Evolutionary conservation across 2,888 invertebrate genomes (phyloP), one percentile per base, ranked within the genome.

Genomic region (Megastigmus dorsalis): DNA sequence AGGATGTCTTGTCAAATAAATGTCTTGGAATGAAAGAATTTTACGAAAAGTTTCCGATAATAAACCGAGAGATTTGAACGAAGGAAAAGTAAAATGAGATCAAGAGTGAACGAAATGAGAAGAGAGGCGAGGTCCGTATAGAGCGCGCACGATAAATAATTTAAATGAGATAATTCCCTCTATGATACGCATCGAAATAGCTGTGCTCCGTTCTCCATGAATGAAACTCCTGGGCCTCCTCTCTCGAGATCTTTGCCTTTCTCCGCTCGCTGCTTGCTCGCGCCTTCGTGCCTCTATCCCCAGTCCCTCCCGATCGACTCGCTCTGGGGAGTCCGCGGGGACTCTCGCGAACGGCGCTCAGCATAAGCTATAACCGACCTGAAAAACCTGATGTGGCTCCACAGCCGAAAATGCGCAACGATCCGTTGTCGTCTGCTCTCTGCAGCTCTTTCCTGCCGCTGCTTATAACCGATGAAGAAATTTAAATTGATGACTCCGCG

Each of bases 391-490:
- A 48, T 6, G 45, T 10, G 2, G 20, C 33, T 10, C 18, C 6
- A 23, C 1, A 30, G n/a, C 41, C 57, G 50, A 59, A 68, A 68
- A 68, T 45, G 41, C 33, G 28, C 38, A 57, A 63, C n/a, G 33
- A 50, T 28, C 52, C 41, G 50, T 59, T 68, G 38, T 57, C 15
- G 38, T 50, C 33, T 10, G 15, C 20, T 6, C 20, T 45, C 30
- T 13, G 28, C 0, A 20, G 28, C 20, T 6, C 20, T 45, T 15
- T 13, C 13, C 0, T 13, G 28, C 28, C 15, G 3, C 28, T 18
- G 20, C 15, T n/a, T n/a, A n/a, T n/a, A n/a, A n/a, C 7, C 41
- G 50, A 60, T 60, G 52, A 52, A 69, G 60, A 69, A 52, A 69
- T 69, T 69, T 33, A 69, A 69, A 69, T 60, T 60, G 30, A 69